Evolutionary conservation across 2,888 invertebrate genomes (phyloP), one percentile per base, ranked within the genome.

Genomic region (Tiliacea aurago): DNA sequence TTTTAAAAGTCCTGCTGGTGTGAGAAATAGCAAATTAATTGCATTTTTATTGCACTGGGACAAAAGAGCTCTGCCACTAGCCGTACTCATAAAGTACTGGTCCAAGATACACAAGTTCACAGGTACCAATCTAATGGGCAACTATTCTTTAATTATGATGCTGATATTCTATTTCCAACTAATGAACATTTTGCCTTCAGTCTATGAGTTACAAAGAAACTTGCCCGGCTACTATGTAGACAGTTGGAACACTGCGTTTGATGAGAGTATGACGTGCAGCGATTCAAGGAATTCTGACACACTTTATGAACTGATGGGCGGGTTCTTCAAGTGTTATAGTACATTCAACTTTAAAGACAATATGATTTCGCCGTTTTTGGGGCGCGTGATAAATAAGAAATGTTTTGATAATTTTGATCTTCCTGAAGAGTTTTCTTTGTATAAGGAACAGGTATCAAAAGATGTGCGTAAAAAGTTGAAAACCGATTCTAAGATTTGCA

Each of bases 31-130:
- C 78, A 90, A 96, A 70, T 94, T 98, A 62, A 96, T 98, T 33
- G 94, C 94, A 13, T 96, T 97, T 81, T 95, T 97, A 62, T 88
- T 98, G 18, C 89, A 91, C 7, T 87, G 96, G 0, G 97, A 98
- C 86, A 28, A 13, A 13, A 78, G 97, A 76, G 91, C 98, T 0
- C 94, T 96, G 51, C 95, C 97, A 0, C 88, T 98, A 0, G 96
- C 98, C 87, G 89, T 98, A 59, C 91, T 98, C n/a, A 90, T 98
- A 0, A 98, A 98, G 89, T 97, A 97, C 87, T 98, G 98, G 98
- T 97, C 97, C 0, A 98, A 97, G 89, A 93, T 96, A 7, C 96
- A 97, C 73, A 94, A 96, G 11, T 90, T 98, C 3, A 95, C 97
- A 0, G 97, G 97, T 53, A 95, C 92, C 55, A 96, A 96, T 76